A percentile compares a stretch with the other conserved stretches of the same genome.
These are phyloP conservation scores for Xenops minutus DNA, from an alignment of 2,797 vertebrate genomes.

Conservation along the genomic window DNA sequence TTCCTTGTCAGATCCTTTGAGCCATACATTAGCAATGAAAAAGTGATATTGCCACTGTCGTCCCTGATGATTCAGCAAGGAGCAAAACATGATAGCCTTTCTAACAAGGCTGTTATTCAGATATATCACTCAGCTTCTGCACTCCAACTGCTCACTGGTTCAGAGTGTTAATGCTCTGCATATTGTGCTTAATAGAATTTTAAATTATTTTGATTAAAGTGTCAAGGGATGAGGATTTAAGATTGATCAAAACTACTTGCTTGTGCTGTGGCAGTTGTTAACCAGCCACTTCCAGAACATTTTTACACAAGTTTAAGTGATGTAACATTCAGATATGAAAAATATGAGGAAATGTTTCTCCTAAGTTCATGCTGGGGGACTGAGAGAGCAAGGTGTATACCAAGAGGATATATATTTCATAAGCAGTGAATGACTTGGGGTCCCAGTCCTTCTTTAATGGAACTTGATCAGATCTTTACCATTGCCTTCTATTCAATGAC, in stretches of 20 bases:
- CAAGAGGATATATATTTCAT: background rate
- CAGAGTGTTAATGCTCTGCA: conserved; percentile 68
- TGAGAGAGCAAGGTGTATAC: background rate
- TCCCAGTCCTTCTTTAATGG: background rate
- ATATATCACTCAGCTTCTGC: background rate
- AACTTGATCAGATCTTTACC: background rate
- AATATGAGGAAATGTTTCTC: conserved; percentile 21
- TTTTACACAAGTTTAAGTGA: conserved; percentile 47
- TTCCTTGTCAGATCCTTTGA: conserved; percentile 29
- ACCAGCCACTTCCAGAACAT: conserved; percentile 49
- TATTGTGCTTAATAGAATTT: conserved; percentile 77
- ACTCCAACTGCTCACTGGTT: conserved; percentile 51
- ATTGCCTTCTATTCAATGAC: background rate
- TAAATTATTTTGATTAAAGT: conserved; percentile 82
- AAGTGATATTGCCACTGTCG: background rate
- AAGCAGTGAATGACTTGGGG: background rate
- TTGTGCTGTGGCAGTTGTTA: conserved; percentile 49
- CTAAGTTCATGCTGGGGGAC: background rate
- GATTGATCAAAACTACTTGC: conserved; percentile 69
- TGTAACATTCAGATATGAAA: conserved; percentile 10
- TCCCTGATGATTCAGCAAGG: conserved; percentile 63
- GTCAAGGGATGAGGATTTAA: conserved; percentile 73
- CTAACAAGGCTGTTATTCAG: conserved; percentile 42
- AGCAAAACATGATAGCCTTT: conserved; percentile 36
- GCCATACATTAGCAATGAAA: background rate